Evolutionary conservation across 1,140 invertebrate species (phyloP).

Genomic region (Laodelphax striatellus): DNA sequence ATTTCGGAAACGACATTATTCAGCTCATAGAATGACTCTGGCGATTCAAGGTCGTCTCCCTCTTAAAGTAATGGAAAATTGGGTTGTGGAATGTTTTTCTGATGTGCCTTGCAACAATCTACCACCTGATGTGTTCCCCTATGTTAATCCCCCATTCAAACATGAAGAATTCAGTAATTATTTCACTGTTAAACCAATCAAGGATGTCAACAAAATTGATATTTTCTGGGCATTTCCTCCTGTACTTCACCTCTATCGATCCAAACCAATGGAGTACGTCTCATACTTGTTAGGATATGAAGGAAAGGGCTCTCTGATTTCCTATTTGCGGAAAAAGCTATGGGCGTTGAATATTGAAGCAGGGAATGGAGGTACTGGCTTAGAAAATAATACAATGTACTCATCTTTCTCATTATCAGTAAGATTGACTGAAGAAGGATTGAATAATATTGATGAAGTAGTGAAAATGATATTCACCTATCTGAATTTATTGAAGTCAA

Average conservation of each 20-base stretch:
- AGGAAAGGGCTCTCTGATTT: constrained; percentile 73
- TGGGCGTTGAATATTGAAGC: constrained; percentile 73
- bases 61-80: constrained; percentile 57
- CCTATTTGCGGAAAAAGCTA: constrained; percentile 67
- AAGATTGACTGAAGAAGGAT: constrained; percentile 66
- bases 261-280: constrained; percentile 67
- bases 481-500: constrained; percentile 50
- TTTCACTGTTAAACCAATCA: constrained; percentile 69
- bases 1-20: constrained; percentile 73
- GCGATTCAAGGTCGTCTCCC: constrained; percentile 68
- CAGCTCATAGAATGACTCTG: constrained; percentile 79
- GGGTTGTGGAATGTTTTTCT: constrained; percentile 48
- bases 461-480: constrained; percentile 58
- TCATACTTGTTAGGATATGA: constrained; percentile 79
- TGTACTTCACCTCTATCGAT: constrained; percentile 55
- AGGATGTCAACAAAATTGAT: constrained; percentile 57
- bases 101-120: constrained; percentile 50
- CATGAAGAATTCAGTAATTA: constrained; percentile 49
- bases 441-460: constrained; percentile 55
- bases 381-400: constrained; percentile 36
- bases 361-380: constrained; percentile 62
- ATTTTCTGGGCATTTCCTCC: constrained; percentile 73
- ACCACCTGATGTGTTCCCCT: constrained; percentile 44
- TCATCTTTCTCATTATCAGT: constrained; percentile 59
- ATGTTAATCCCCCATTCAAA: constrained; percentile 42